Base-by-base conservation (phyloP, 2,113 vertebrate genomes). In the Sinocyclocheilus anophthalmus region DNA sequence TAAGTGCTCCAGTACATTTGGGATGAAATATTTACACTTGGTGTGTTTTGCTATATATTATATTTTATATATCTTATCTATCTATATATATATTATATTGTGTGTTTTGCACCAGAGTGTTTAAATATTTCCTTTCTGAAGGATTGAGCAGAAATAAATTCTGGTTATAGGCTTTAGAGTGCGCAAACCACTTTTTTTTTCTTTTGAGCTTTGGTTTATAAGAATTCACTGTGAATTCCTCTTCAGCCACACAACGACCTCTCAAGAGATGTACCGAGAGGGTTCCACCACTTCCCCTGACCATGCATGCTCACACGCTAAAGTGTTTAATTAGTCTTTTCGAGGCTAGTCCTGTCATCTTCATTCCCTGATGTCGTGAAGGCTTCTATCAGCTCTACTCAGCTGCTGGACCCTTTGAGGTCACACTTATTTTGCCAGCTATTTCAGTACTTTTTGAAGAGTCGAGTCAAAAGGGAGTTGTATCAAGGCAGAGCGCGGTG, bases 121-220 rank as follows among this genome's bases (percentile, higher is more conserved):
- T 1, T 53, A 33, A 77, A 55, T 55, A 92, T 91, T 93, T 94
- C 91, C 90, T 86, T 85, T 89, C 93, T 94, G 92, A 93, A 94
- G 89, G 90, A 92, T 69, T 73, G 24, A 61, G 93, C 92, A 78
- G 89, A 89, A 91, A 91, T 90, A 92, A 92, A 69, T 84, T 91
- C 89, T 75, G 81, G 84, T 88, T 65, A 57, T 85, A 89, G 92
- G 83, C 88, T 45, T 2, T 42, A 42, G 22, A 91, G 87, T 73
- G 88, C 86, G 84, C 88, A 76, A 88, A 83, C 85, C 87, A 14
- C n/a, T 61, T 88, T 48, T 48, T 48, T 81, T 88, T 90, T 70
- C 87, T 84, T 70, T 83, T 84, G 87, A 83, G 53, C 33, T 33
- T 86, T 90, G 78, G 33, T 78, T 84, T 89, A 76, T 86, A 89